phyloP scores from a whole-genome alignment of 2,797 vertebrate species.

The Gadopsis marmoratus region DNA sequence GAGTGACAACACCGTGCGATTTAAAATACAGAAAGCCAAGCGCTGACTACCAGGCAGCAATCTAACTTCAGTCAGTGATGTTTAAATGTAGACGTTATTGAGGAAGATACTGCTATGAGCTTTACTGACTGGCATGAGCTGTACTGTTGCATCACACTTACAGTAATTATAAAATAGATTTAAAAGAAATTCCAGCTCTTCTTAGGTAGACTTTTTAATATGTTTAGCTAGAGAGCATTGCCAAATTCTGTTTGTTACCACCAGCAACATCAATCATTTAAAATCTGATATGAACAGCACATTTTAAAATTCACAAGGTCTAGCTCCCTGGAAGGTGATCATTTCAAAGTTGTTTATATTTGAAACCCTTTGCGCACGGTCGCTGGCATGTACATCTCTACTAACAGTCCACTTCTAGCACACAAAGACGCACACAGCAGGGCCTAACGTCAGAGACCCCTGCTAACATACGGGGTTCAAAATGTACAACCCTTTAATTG shows the following conservation, averaged over 20 bases:
- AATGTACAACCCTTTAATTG: background rate
- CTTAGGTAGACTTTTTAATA: background rate
- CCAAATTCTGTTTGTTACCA: slow-evolving; percentile 15
- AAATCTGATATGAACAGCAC: slow-evolving; percentile 17
- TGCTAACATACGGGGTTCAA: background rate
- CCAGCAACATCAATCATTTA: slow-evolving; percentile 12
- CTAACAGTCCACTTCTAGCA: slow-evolving; percentile 18
- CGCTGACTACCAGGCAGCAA: slow-evolving; percentile 52
- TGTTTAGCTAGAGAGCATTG: background rate
- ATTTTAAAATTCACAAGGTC: slow-evolving; percentile 13
- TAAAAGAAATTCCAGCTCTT: slow-evolving; percentile 2
- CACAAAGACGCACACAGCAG: slow-evolving; percentile 23
- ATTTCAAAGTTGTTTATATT: slow-evolving; percentile 8
- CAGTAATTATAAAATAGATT: slow-evolving; percentile 10
- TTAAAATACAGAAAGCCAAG: slow-evolving; percentile 65
- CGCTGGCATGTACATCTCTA: slow-evolving; percentile 3
- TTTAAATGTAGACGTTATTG: slow-evolving; percentile 51
- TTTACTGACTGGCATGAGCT: slow-evolving; percentile 18
- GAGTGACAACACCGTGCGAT: slow-evolving; percentile 72
- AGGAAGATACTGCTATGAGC: slow-evolving; percentile 5
- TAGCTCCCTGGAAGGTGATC: slow-evolving; percentile 6
- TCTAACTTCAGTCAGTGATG: slow-evolving; percentile 44
- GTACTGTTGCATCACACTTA: slow-evolving; percentile 8
- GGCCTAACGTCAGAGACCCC: background rate
- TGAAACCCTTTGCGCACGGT: background rate